Base-by-base conservation (phyloP, 2,888 invertebrate species). In the Exephanes ischioxanthus region DNA sequence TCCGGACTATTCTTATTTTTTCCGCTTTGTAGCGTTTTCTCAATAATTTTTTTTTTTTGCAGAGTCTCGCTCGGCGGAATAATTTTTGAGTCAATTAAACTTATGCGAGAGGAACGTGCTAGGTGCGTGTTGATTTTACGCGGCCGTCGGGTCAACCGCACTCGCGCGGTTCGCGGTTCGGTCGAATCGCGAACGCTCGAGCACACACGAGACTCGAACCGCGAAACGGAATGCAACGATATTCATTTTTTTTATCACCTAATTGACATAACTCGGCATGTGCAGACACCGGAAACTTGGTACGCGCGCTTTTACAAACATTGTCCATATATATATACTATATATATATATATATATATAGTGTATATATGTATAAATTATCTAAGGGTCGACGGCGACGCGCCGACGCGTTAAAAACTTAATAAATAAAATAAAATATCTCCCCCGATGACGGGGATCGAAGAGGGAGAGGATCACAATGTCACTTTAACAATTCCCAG, bases 361-460 rank as follows among this genome's bases (percentile, higher is more conserved):
- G 0, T 33, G 7, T 33, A 26, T 72, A 41, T 79, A 75, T 70
- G 41, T 80, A 67, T 76, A 71, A 80, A 80, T 84, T 67, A 71
- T 6, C 55, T 77, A 72, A 58, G 37, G 72, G 22, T 73, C 80
- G 58, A 80, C 73, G 48, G 67, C 48, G 58, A 73, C 41, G 78
- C 22, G 55, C 51, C 84, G 82, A 68, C 72, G 78, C 51, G 53
- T 73, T 68, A 51, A 66, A 77, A 66, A 72, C 73, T 83, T 78
- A 79, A 84, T 71, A 76, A 84, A 84, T 71, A 51, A 86, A 85
- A 87, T 80, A 84, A 84, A 85, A 87, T 82, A 71, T 77, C 68
- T 77, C 63, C 61, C 76, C 41, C 80, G 68, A 51, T 66, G 71
- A 26, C 80, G 14, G n/a, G 22, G 55, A 53, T 61, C 68, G 70